These are phyloP conservation scores for Pseudorasbora parva DNA, from an alignment of 2,113 vertebrate species.

Conservation along the genomic window DNA sequence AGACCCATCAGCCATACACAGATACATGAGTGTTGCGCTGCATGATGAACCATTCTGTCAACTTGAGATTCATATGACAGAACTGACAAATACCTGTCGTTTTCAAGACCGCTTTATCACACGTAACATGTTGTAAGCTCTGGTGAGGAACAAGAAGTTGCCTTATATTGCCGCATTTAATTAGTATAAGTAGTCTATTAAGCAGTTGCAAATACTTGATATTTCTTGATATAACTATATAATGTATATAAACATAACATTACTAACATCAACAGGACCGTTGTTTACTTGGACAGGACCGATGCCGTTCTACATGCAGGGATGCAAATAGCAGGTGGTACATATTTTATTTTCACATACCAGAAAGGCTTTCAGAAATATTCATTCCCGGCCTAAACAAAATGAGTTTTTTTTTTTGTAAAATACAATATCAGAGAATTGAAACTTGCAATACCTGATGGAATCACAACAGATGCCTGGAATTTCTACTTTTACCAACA, in stretches of 20 bases:
- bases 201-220: not conserved
- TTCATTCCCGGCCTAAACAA: not conserved
- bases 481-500: not conserved
- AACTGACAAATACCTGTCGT: constrained; percentile 9
- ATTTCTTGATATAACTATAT: not conserved
- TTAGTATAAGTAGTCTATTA: not conserved
- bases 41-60: constrained; percentile 13
- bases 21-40: constrained; percentile 23
- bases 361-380: not conserved
- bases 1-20: constrained; percentile 34
- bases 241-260: not conserved
- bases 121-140: not conserved
- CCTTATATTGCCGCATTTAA: not conserved
- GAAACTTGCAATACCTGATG: not conserved
- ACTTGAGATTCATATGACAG: not conserved
- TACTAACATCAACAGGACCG: not conserved
- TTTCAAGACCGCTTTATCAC: not conserved
- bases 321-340: not conserved
- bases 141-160: not conserved
- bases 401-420: not conserved
- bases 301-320: not conserved
- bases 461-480: not conserved
- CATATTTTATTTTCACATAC: not conserved
- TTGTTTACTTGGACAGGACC: not conserved
- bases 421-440: not conserved